These are phyloP conservation scores for Triplophysa bombifrons DNA, from an alignment of 2,797 vertebrate species.

Conservation along the genomic window DNA sequence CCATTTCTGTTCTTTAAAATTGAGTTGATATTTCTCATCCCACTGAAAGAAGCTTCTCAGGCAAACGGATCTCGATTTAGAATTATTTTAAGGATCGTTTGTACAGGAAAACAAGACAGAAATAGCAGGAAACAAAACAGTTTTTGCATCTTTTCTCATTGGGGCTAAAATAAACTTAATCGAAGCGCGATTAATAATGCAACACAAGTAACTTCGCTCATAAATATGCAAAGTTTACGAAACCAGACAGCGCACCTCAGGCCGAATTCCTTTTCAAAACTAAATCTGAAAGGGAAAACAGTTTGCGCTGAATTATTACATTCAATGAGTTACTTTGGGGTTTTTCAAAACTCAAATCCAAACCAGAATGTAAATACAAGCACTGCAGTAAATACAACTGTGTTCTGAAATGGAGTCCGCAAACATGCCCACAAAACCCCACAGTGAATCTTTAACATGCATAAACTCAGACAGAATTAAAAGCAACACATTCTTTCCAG, in stretches of 20 bases:
- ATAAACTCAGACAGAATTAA: constrained; percentile 35
- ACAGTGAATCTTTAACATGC: constrained; percentile 38
- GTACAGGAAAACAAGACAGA: no score
- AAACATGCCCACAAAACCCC: constrained; percentile 36
- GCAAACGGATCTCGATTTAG: background rate
- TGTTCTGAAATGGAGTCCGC: background rate
- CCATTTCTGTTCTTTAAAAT: no score
- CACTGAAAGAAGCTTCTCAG: no score
- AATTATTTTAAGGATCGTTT: no score
- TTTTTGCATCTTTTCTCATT: no score
- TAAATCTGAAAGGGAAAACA: background rate
- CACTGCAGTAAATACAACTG: background rate
- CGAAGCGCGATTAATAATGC: background rate
- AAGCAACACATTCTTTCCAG: constrained; percentile 26
- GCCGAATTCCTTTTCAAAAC: background rate
- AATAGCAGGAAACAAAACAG: no score
- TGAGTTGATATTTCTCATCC: no score
- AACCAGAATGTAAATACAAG: background rate
- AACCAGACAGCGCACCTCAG: background rate
- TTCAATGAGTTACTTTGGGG: no score
- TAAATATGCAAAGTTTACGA: background rate
- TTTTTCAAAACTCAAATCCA: background rate
- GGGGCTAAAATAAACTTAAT: no score
- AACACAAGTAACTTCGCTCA: background rate
- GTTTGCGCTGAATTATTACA: background rate